Evolutionary conservation across 1,140 invertebrate genomes (phyloP), one percentile per base, ranked within the genome.

Genomic region (Brachionus angularis): DNA sequence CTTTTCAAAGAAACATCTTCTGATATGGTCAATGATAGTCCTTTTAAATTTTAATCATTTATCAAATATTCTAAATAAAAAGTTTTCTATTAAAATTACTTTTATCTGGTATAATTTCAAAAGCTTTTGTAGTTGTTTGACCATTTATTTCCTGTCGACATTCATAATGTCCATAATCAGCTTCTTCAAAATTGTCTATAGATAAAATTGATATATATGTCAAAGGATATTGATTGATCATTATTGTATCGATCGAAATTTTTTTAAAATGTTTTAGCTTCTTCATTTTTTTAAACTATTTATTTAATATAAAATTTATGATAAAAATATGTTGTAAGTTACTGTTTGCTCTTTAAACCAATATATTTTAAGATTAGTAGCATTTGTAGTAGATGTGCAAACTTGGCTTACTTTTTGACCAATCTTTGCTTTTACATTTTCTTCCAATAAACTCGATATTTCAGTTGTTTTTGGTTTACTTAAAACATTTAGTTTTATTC

Each of bases 111-210:
- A 58, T 58, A 18, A 58, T 23, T 58, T 58, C 18, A 58, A 58
- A 58, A 39, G 36, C 10, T 3, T 31, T 39, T 23, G 18, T 36
- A 14, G 36, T 18, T 23, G 18, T 25, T 23, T 23, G 25, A 39
- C 39, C 21, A 23, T 16, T 23, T 39, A 42, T 21, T 1, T 23
- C n/a, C 14, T 16, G 36, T 2, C 25, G 53, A 23, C 53, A 58
- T 23, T 58, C 53, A 58, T 58, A 58, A 0, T 23, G 5, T 39
- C 53, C 53, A 58, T 34, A 58, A 58, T 58, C 53, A 1, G 34
- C 18, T 23, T 39, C 34, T 1, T 14, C 23, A 36, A 58, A 42
- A 10, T 58, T 21, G 18, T 58, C 25, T 23, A 39, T 39, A 27
- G 10, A 39, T 16, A 58, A 14, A 58, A 58, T 39, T 3, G 53